Evolutionary conservation across 2,113 vertebrate species (phyloP).

Genomic region (Archilochus colubris): DNA sequence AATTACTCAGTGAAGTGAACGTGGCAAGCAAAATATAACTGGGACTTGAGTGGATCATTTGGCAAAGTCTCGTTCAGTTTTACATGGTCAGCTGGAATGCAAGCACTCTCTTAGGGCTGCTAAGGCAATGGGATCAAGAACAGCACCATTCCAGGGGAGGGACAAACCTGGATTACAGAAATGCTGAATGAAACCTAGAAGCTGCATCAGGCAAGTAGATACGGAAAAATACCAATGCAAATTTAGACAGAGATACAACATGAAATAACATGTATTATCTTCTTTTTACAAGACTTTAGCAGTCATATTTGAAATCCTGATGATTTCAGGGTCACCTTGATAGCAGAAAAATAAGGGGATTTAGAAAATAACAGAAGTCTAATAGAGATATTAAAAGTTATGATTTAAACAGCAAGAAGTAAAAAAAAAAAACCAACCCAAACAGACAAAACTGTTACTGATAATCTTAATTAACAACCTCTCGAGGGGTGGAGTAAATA

Average conservation of each 20-base stretch:
- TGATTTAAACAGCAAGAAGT: neutral
- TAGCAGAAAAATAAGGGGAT: neutral
- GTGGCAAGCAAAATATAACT: neutral
- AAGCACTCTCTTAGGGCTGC: too few species aligned
- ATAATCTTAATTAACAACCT: neutral
- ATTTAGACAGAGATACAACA: neutral
- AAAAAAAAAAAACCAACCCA: neutral
- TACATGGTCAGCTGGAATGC: neutral
- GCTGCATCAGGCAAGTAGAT: too few species aligned
- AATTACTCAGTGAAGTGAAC: neutral
- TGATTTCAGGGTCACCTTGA: neutral
- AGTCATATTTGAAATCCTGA: neutral
- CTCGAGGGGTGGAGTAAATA: neutral
- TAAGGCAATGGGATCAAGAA: neutral
- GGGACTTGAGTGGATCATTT: neutral
- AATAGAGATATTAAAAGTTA: neutral
- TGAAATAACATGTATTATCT: accelerated
- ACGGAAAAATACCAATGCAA: neutral
- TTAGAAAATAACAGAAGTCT: neutral
- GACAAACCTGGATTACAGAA: neutral
- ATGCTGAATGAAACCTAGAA: neutral
- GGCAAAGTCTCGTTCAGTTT: neutral
- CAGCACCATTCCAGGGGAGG: neutral
- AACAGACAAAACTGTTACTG: neutral
- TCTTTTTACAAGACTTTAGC: neutral